Base-by-base conservation (phyloP, 2,113 vertebrate genomes). In the Tachycineta bicolor region DNA sequence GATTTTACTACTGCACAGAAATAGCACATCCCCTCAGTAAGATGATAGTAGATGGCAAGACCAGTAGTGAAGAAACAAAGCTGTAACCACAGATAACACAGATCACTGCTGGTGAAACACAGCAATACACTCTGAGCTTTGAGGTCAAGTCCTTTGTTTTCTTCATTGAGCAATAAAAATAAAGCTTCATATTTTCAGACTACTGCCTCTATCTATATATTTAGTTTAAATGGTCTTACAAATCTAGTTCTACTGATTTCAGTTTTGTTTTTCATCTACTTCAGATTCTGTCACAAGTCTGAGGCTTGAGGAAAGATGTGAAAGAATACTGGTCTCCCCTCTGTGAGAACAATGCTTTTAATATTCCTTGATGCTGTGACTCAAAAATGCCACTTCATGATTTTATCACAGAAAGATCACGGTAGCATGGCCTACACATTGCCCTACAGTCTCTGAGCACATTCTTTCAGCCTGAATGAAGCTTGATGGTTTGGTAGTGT, bases 371-470 rank as follows among this genome's bases (percentile, higher is more conserved):
- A 23, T 20, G 6, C 41, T 60, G 3, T 2, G 6, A 49, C 34
- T 83, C 47, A 67, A 55, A 90, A 71, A 33, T 24, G 33, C 7
- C 65, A 21, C 15, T 37, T 67, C 39, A 11, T 6, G 11, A 41
- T 44, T 60, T 56, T 46, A 23, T 44, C 29, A 50, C 24, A 44
- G 31, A 7, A 34, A 47, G 26, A 28, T 67, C 31, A 11, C 0
- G 3, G 69, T 10, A 43, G 41, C 17, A 13, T 6, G 3, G 47
- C 34, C 29, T 46, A n/a, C 8, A 1, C 0, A 0, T 10, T 77
- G n/a, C 24, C 34, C n/a, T 29, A 14, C 1, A 3, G 10, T 14
- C 26, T 75, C 22, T 43, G 23, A 33, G 47, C 76, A 33, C 13
- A 17, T 25, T 37, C 18, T 10, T 47, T 33, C 18, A 33, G 29